Percentiles rank a stretch among this genome's conserved stretches.
Conservation (phyloP, 2,113 vertebrate genomes). For the Colistium nudipinnis region DNA sequence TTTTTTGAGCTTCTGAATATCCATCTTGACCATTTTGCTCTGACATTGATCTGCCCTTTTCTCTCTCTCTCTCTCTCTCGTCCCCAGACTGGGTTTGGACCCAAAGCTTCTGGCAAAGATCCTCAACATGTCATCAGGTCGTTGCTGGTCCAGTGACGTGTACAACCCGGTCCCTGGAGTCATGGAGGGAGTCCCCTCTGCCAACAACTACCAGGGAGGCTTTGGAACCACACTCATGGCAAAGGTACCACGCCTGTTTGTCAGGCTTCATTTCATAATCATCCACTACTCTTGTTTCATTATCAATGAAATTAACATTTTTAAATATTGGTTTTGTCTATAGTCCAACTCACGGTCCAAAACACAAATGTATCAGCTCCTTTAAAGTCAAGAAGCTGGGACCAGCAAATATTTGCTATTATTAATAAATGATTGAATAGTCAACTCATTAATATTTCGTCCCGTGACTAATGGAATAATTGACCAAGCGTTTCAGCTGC, state of each 20-base stretch:
- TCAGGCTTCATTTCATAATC: neutral
- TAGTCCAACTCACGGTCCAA: neutral
- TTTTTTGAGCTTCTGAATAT: neutral
- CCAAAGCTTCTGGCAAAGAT: conserved; percentile 94
- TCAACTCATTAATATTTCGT: neutral
- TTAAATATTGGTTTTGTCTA: neutral
- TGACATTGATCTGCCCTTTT: neutral
- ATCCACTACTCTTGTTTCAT: neutral
- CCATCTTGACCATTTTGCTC: neutral
- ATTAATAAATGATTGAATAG: neutral
- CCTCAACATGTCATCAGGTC: conserved; percentile 96
- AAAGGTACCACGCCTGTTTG: conserved; percentile 77
- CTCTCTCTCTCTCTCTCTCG: conserved; percentile 28
- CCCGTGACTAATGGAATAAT: neutral
- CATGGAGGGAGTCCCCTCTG: conserved; percentile 97
- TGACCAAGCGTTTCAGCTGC: neutral
- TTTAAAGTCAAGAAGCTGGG: neutral
- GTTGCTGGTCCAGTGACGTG: conserved; percentile 97
- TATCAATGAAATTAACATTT: neutral
- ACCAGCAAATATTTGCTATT: neutral
- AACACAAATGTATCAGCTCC: neutral
- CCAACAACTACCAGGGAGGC: conserved; percentile 97
- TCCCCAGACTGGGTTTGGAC: conserved; percentile 95
- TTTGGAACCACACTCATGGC: conserved; percentile 96
- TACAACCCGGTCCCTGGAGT: conserved; percentile 98